Evolutionary conservation across 2,888 invertebrate genomes (phyloP).

Genomic region (Periphyllus acericola): DNA sequence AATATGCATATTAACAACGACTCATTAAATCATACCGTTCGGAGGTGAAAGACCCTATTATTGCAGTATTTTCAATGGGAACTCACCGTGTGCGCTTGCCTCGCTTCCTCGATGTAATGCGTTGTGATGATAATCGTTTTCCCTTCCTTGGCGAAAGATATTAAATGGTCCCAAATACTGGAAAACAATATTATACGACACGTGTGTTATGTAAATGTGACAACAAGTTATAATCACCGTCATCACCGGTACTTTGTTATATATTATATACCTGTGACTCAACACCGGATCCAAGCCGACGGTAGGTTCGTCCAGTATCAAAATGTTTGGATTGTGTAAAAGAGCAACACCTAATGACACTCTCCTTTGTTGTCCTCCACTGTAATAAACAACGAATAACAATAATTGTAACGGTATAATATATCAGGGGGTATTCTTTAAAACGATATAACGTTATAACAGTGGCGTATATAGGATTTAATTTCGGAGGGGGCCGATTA

Average conservation of each 20-base stretch:
- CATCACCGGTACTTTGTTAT: neutral
- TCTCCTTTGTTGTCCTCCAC: conserved; percentile 88
- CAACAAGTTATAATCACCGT: neutral
- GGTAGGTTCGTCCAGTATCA: conserved; percentile 92
- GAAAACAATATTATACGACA: conserved; percentile 62
- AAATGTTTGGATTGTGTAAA: conserved; percentile 85
- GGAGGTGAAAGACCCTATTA: neutral
- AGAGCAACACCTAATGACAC: conserved; percentile 89
- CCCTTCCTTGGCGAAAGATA: conserved; percentile 76
- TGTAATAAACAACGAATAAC: too few species aligned
- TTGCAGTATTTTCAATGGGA: too few species aligned
- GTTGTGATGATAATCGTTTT: conserved; percentile 91
- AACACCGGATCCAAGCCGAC: conserved; percentile 93
- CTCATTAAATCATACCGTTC: neutral
- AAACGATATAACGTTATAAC: too few species aligned
- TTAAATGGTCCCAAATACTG: conserved; percentile 90
- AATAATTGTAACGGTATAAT: too few species aligned
- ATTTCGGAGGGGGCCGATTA: too few species aligned
- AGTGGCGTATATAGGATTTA: too few species aligned
- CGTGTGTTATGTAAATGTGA: neutral
- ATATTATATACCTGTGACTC: conserved; percentile 64
- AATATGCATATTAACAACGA: neutral
- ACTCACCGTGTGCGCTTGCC: conserved; percentile 80
- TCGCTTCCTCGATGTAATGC: conserved; percentile 93
- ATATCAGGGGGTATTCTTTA: too few species aligned